Conservation (phyloP, 1,140 invertebrate species). For the Pseudachorutes palmiensis region DNA sequence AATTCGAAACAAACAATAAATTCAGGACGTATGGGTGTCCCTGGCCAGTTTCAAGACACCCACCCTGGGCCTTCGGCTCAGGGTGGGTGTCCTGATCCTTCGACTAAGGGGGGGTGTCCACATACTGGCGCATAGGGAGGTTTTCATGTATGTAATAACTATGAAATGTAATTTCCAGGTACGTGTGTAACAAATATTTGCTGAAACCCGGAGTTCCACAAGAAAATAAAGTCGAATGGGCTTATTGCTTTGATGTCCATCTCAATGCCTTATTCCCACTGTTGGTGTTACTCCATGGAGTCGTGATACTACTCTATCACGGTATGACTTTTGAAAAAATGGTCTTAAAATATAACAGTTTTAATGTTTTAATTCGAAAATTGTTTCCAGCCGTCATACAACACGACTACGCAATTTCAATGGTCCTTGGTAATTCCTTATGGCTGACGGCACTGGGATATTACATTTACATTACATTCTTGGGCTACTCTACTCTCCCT, state of each 20-base stretch:
- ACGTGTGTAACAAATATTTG: conserved; percentile 79
- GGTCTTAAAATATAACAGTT: no score
- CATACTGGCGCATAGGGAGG: no score
- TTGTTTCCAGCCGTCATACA: conserved; percentile 62
- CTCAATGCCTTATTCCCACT: conserved; percentile 96
- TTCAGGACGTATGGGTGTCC: no score
- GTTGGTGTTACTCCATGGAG: conserved; percentile 83
- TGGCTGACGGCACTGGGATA: conserved; percentile 87
- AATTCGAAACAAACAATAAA: no score
- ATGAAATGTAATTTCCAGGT: no score
- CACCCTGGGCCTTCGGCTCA: no score
- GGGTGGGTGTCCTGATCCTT: no score
- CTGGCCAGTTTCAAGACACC: no score
- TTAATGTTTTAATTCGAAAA: no score
- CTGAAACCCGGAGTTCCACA: conserved; percentile 52
- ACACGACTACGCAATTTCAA: conserved; percentile 63
- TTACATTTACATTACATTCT: conserved; percentile 95
- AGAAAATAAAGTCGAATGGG: conserved; percentile 90
- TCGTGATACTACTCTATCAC: conserved; percentile 83
- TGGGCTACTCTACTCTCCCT: conserved; percentile 89
- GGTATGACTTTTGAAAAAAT: conserved; percentile 50
- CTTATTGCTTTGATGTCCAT: conserved; percentile 97
- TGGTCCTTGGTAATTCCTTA: conserved; percentile 83
- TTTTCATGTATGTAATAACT: no score
- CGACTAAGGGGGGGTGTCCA: no score